Base-by-base conservation (phyloP, 2,113 vertebrate genomes). In the Nymphicus hollandicus region DNA sequence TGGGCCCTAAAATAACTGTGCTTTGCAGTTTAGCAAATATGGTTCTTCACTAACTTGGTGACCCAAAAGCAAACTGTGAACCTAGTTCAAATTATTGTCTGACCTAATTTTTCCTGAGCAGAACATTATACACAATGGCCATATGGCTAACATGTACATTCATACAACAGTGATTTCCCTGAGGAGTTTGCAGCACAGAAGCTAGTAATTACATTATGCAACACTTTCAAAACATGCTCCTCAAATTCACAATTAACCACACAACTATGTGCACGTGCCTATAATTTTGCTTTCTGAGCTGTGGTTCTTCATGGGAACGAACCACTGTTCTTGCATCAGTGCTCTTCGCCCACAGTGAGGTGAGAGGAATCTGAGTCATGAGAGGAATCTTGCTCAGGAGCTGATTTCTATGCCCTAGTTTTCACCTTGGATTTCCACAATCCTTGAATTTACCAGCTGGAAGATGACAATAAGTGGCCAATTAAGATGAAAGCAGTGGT, bases 331-430 rank as follows among this genome's bases (percentile, higher is more conserved):
- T 79, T 7, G 2, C 63, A 43, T 60, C 65, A 28, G 24, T 4
- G n/a, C 56, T 83, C 50, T 82, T 72, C 0, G 2, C 84, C 68
- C 1, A 2, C 0, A 0, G 72, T 0, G 0, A 83, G 33, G 35
- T 74, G 77, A 91, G 76, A 86, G 31, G 47, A 72, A 83, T 86
- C 72, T 53, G 61, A 96, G 39, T 52, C 76, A 92, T 0, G 13
- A 74, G 47, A 90, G 25, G 88, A 94, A 94, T 93, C 89, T 56
- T 92, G 50, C 47, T 86, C 60, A 37, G 64, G 44, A 87, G 28
- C 69, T 71, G 35, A 8, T 89, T 66, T 84, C 80, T n/a, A 20
- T 81, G 72, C 65, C 83, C 80, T 93, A 29, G 18, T 86, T 88
- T 91, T 94, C 89, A 91, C 82, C 88, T 64, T 47, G 17, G 86